Conservation (phyloP, 2,888 invertebrate species). For the Yponomeuta sedellus region DNA sequence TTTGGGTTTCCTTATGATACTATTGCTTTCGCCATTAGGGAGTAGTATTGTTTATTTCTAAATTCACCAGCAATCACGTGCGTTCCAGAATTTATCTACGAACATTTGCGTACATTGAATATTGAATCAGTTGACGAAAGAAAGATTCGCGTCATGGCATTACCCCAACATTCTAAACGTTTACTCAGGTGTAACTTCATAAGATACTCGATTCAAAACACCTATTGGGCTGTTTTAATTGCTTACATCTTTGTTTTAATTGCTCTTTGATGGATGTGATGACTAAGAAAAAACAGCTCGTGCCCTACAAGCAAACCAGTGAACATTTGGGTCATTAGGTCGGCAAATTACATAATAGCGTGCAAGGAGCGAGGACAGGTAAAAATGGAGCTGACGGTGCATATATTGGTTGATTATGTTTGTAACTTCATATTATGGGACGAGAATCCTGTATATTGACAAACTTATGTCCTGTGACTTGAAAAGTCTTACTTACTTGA, state of each 20-base stretch:
- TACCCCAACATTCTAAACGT: background rate
- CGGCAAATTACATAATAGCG: constrained; percentile 6
- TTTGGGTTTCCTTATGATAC: too few species aligned
- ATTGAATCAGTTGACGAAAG: background rate
- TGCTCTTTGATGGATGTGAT: background rate
- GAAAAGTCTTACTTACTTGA: too few species aligned
- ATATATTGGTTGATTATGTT: too few species aligned
- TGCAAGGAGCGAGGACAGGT: constrained; percentile 1
- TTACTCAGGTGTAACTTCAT: background rate
- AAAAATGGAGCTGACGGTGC: background rate
- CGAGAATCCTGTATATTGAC: too few species aligned
- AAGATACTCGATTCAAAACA: background rate
- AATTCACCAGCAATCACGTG: too few species aligned
- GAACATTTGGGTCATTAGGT: constrained; percentile 2
- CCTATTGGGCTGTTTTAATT: background rate
- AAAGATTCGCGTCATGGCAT: background rate
- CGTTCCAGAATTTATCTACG: too few species aligned
- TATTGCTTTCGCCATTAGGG: too few species aligned
- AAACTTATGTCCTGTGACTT: too few species aligned
- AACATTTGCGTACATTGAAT: background rate
- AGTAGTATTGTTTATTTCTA: too few species aligned
- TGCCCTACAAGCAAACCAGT: background rate
- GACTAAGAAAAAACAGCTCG: background rate
- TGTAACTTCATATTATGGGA: too few species aligned
- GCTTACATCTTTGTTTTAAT: background rate